Conservation (phyloP, 2,113 vertebrate genomes). For the Apteryx mantelli region DNA sequence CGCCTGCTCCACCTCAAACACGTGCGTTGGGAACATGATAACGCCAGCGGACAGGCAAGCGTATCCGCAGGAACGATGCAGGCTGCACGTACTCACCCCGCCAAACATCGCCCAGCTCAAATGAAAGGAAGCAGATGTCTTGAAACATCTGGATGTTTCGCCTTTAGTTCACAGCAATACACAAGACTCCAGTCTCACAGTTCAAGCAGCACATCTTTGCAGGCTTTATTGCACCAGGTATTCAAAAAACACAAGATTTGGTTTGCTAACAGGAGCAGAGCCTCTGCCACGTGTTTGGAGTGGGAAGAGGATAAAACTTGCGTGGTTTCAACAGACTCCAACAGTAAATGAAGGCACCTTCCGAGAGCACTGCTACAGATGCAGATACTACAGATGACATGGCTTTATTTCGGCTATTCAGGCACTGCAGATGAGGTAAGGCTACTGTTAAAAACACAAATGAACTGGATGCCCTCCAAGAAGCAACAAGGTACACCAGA, state of each 20-base stretch:
- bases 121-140: rapidly evolving
- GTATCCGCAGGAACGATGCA: too few species aligned
- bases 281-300: constrained; percentile 23
- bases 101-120: not conserved
- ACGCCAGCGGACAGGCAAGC: too few species aligned
- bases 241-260: constrained; percentile 20
- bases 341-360: not conserved
- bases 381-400: rapidly evolving
- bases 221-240: constrained; percentile 59
- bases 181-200: not conserved
- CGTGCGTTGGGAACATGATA: too few species aligned
- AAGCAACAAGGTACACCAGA: not conserved
- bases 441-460: not conserved
- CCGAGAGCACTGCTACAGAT: not conserved
- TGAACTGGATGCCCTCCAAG: not conserved
- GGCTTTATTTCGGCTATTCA: not conserved
- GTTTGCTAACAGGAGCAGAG: constrained; percentile 28
- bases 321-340: not conserved
- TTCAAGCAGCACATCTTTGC: constrained; percentile 48
- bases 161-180: constrained; percentile 9
- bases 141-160: not conserved
- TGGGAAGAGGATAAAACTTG: not conserved
- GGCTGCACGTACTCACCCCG: not conserved
- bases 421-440: not conserved
- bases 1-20: too few species aligned